These are phyloP conservation scores for Orius laevigatus DNA, from an alignment of 1,140 invertebrate genomes.

Conservation along the genomic window DNA sequence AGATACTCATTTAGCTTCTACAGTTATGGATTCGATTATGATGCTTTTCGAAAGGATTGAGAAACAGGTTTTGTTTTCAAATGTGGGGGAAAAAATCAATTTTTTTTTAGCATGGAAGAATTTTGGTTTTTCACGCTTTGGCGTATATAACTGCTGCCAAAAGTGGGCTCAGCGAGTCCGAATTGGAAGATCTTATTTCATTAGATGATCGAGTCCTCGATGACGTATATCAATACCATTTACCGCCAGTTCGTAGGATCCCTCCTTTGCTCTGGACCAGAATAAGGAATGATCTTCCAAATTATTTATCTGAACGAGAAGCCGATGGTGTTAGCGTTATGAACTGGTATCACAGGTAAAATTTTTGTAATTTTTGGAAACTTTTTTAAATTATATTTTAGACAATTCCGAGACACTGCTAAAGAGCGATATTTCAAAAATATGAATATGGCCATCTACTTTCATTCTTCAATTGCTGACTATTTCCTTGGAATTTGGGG, in stretches of 20 bases:
- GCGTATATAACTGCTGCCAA: conserved; percentile 90
- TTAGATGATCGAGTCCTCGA: conserved; percentile 84
- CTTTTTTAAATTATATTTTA: conserved; percentile 20
- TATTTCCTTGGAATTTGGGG: conserved; percentile 95
- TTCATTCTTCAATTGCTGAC: conserved; percentile 94
- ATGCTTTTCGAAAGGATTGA: conserved; percentile 90
- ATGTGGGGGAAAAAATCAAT: not conserved
- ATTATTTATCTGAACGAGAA: conserved; percentile 89
- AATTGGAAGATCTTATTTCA: conserved; percentile 87
- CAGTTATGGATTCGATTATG: conserved; percentile 96
- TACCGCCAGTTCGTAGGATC: conserved; percentile 86
- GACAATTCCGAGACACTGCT: conserved; percentile 87
- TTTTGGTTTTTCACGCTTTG: conserved; percentile 81
- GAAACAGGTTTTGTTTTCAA: conserved; percentile 44
- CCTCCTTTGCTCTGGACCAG: conserved; percentile 91
- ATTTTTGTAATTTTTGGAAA: not conserved
- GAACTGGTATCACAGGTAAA: conserved; percentile 82
- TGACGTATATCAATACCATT: conserved; percentile 96
- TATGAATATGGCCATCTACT: conserved; percentile 88
- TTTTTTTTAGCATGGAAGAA: conserved; percentile 55
- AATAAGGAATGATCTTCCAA: conserved; percentile 84
- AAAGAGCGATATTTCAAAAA: conserved; percentile 94
- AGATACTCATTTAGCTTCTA: conserved; percentile 79
- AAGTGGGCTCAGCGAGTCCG: conserved; percentile 82
- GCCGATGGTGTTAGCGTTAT: conserved; percentile 93